Conservation (phyloP, 2,113 vertebrate genomes). For the Rhinogobius similis region DNA sequence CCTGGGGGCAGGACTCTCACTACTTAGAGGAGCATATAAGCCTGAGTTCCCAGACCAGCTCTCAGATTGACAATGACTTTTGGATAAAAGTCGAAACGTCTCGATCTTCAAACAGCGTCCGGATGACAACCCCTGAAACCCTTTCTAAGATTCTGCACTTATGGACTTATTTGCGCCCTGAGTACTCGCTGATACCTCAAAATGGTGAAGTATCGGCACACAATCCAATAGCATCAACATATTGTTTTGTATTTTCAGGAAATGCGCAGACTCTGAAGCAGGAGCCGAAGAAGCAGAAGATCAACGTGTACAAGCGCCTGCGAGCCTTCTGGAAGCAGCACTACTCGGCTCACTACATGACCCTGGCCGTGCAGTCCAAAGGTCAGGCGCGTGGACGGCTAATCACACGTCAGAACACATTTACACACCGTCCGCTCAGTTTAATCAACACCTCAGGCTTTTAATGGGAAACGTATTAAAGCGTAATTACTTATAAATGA, state of each 20-base stretch:
- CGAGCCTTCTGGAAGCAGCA: slow-evolving; percentile 91
- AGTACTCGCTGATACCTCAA: too few relatives aligned
- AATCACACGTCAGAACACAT: slow-evolving; percentile 12
- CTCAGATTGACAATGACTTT: too few relatives aligned
- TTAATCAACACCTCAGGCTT: not conserved
- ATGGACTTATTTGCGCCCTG: too few relatives aligned
- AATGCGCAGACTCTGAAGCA: slow-evolving; percentile 94
- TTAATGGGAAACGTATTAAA: not conserved
- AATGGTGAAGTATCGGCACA: too few relatives aligned
- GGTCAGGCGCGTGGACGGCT: slow-evolving; percentile 72
- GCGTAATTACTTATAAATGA: not conserved
- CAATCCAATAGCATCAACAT: too few relatives aligned
- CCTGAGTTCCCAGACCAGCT: too few relatives aligned
- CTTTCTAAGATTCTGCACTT: too few relatives aligned
- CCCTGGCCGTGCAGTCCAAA: slow-evolving; percentile 94
- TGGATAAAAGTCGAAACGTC: too few relatives aligned
- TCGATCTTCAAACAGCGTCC: too few relatives aligned
- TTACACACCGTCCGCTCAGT: not conserved
- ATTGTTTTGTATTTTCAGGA: slow-evolving; percentile 76
- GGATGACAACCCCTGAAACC: too few relatives aligned
- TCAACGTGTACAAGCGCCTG: slow-evolving; percentile 89
- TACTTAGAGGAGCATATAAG: too few relatives aligned
- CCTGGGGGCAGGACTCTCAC: too few relatives aligned
- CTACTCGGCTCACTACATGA: slow-evolving; percentile 98
- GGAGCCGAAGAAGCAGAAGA: slow-evolving; percentile 87